phyloP scores from a whole-genome alignment of 1,140 invertebrate species.

The Drosophila cardini region DNA sequence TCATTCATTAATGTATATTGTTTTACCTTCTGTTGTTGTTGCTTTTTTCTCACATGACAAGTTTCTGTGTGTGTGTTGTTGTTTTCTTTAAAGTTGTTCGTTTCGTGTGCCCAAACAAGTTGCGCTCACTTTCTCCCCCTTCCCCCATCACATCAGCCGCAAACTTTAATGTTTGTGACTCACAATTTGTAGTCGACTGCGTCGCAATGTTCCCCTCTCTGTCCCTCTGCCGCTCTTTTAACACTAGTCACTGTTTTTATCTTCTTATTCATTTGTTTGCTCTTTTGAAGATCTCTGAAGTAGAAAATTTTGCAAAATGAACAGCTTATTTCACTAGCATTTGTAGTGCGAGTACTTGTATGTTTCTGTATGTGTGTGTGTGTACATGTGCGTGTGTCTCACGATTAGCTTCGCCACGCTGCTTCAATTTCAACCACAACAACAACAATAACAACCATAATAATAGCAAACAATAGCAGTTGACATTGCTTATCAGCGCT shows the following conservation, averaged over 20 bases:
- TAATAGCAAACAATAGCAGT: conserved; percentile 16
- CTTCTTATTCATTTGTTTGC: conserved; percentile 58
- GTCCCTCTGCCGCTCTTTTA: background rate
- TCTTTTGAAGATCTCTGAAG: conserved; percentile 50
- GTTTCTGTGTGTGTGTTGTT: conserved; percentile 37
- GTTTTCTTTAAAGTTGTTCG: conserved; percentile 58
- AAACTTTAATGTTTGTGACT: conserved; percentile 53
- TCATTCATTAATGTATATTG: conserved; percentile 57
- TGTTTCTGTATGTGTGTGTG: background rate
- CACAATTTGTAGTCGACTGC: conserved; percentile 43
- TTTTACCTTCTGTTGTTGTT: conserved; percentile 45
- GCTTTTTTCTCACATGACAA: conserved; percentile 70
- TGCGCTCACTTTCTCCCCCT: conserved; percentile 9
- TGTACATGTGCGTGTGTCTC: conserved; percentile 5
- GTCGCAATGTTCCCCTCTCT: background rate
- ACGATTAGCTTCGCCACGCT: conserved; percentile 36
- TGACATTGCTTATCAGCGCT: conserved; percentile 21
- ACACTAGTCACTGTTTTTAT: conserved; percentile 61
- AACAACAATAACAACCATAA: conserved; percentile 13
- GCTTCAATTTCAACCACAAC: conserved; percentile 28
- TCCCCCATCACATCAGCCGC: no score
- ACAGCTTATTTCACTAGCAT: conserved; percentile 35
- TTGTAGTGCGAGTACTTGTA: conserved; percentile 4
- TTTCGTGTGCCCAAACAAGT: conserved; percentile 43
- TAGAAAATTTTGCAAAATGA: conserved; percentile 63